These are phyloP conservation scores for Pseudococcus viburni DNA, from an alignment of 2,888 invertebrate species.

Conservation along the genomic window DNA sequence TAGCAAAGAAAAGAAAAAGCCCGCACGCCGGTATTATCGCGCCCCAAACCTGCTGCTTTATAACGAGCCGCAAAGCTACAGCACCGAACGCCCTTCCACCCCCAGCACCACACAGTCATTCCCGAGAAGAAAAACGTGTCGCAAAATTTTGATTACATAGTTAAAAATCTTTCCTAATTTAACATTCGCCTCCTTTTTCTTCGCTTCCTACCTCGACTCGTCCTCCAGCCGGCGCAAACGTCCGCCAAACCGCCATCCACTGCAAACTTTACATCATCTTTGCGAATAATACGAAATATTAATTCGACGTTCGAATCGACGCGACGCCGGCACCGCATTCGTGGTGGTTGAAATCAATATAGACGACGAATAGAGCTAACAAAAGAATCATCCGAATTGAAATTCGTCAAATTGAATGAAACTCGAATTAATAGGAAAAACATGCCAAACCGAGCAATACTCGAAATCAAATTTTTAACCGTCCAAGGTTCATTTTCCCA, in stretches of 20 bases:
- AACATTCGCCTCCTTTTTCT: neutral
- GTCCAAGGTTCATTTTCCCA: no score
- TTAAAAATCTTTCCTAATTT: slow-evolving; percentile 17
- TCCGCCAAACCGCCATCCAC: neutral
- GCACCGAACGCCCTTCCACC: neutral
- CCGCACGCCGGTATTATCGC: neutral
- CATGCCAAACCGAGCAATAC: no score
- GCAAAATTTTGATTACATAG: slow-evolving; percentile 31
- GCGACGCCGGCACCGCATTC: neutral
- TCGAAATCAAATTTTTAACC: no score
- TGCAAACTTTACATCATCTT: neutral
- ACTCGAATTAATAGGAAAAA: no score
- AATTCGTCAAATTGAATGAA: no score
- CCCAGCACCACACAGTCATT: neutral
- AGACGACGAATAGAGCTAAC: no score
- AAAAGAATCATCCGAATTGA: no score
- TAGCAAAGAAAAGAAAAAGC: neutral
- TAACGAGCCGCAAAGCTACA: neutral
- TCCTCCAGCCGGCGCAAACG: neutral
- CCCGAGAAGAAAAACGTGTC: slow-evolving; percentile 17
- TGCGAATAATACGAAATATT: neutral
- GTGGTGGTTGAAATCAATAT: neutral
- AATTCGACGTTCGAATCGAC: neutral
- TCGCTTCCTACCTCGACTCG: neutral
- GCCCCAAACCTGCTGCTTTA: neutral